Conservation (phyloP, 1,140 invertebrate genomes). For the Heliconius congener region DNA sequence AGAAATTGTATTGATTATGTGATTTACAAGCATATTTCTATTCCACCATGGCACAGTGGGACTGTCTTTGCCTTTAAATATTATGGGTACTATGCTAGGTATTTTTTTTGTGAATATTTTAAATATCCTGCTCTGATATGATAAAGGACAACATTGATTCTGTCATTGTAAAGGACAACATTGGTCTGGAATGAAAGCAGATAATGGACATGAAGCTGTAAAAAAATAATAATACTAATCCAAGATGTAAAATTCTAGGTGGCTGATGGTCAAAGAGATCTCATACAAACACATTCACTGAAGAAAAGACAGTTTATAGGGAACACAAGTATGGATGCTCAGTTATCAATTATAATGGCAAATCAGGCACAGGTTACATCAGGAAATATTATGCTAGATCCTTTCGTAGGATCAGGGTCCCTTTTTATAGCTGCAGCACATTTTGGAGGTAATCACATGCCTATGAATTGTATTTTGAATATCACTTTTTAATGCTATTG, state of each 20-base stretch:
- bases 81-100: too few relatives aligned
- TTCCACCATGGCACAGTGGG: too few relatives aligned
- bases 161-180: too few relatives aligned
- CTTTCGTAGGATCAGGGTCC: constrained; percentile 97
- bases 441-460: constrained; percentile 86
- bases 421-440: constrained; percentile 94
- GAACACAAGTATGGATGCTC: constrained; percentile 98
- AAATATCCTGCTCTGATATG: too few relatives aligned
- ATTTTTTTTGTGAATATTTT: too few relatives aligned
- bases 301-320: constrained; percentile 97
- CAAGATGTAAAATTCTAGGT: constrained; percentile 80
- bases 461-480: too few relatives aligned
- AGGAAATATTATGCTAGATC: constrained; percentile 92
- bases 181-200: too few relatives aligned
- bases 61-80: too few relatives aligned
- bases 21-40: neutral
- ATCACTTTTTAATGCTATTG: too few relatives aligned
- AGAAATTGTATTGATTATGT: neutral
- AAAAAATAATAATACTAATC: neutral
- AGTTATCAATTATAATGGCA: constrained; percentile 95
- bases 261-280: constrained; percentile 89
- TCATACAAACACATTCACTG: constrained; percentile 90
- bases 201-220: too few relatives aligned
- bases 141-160: too few relatives aligned
- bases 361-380: constrained; percentile 92